Conservation (phyloP, 2,797 vertebrate genomes). For the Pristis pectinata region DNA sequence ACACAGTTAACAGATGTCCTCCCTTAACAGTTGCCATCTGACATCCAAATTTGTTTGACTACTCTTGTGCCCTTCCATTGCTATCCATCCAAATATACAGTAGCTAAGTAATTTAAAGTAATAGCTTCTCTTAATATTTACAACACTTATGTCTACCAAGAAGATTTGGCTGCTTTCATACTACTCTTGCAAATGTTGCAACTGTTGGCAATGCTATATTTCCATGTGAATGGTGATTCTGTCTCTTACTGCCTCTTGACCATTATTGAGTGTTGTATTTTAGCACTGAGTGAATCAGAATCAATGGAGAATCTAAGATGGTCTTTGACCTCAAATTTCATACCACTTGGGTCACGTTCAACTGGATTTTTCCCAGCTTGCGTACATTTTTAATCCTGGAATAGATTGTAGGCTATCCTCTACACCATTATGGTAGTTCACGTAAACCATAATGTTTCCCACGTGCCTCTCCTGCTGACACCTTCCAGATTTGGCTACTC, state of each 20-base stretch:
- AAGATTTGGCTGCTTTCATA: background rate
- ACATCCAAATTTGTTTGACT: background rate
- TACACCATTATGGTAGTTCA: background rate
- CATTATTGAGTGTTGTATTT: background rate
- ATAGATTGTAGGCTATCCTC: background rate
- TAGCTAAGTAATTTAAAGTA: background rate
- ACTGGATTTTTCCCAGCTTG: background rate
- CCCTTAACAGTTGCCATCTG: background rate
- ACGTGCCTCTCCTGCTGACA: background rate
- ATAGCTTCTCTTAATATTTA: background rate
- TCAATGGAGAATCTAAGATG: background rate
- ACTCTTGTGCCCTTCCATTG: background rate
- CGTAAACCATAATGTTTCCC: background rate
- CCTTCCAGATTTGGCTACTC: background rate
- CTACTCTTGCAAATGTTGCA: background rate
- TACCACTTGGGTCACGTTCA: background rate
- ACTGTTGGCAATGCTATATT: background rate
- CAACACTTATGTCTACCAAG: background rate
- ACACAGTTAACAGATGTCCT: background rate
- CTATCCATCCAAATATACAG: background rate
- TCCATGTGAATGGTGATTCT: background rate
- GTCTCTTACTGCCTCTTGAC: background rate
- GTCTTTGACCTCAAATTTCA: background rate
- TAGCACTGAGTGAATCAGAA: background rate
- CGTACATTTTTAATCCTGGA: background rate